Conservation (phyloP, 2,888 invertebrate genomes). For the Thereva unica region DNA sequence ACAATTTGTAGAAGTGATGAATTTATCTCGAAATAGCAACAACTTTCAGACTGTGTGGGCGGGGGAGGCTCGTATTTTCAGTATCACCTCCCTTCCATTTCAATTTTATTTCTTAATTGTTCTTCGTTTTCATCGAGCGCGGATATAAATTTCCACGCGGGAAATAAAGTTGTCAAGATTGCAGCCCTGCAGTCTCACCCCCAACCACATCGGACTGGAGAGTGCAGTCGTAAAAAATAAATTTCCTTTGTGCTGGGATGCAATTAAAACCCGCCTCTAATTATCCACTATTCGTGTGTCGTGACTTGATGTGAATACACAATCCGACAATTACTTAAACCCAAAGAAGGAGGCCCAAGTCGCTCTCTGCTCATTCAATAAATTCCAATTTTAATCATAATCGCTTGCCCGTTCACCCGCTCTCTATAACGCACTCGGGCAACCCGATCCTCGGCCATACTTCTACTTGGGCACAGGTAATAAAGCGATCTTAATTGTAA, state of each 20-base stretch:
- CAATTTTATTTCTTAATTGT: too few relatives aligned
- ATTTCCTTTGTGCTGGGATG: neutral
- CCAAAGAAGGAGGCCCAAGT: constrained; percentile 13
- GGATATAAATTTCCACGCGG: too few relatives aligned
- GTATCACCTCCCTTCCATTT: too few relatives aligned
- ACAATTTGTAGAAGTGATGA: constrained; percentile 30
- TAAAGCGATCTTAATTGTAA: constrained; percentile 43
- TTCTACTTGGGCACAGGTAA: constrained; percentile 24
- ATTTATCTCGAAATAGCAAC: constrained; percentile 24
- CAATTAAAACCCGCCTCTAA: constrained; percentile 31
- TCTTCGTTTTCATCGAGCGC: too few relatives aligned
- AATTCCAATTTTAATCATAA: constrained; percentile 41
- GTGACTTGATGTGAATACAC: constrained; percentile 18
- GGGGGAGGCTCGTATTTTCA: neutral
- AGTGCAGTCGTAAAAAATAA: too few relatives aligned
- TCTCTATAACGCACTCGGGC: constrained; percentile 31
- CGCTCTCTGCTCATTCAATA: constrained; percentile 38
- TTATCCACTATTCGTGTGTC: constrained; percentile 23
- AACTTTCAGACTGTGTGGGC: constrained; percentile 5
- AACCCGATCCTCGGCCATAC: constrained; percentile 32
- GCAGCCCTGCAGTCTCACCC: too few relatives aligned
- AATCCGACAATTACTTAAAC: constrained; percentile 20
- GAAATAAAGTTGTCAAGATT: too few relatives aligned
- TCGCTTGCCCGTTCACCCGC: constrained; percentile 9
- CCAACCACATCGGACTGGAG: too few relatives aligned